Conservation (phyloP, 2,797 vertebrate species). For the Erpetoichthys calabaricus region DNA sequence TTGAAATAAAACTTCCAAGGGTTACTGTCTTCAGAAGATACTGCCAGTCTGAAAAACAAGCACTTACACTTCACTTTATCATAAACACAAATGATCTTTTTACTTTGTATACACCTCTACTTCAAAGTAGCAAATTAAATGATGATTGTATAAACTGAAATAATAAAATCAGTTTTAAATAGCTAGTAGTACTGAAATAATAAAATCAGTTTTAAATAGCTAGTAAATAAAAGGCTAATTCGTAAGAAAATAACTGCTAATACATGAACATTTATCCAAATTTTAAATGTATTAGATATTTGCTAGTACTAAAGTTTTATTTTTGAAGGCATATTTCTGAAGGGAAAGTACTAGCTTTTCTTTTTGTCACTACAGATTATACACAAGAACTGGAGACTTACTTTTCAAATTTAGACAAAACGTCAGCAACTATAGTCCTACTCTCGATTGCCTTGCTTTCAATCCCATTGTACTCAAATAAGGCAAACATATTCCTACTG, state of each 20-base stretch:
- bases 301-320: neutral
- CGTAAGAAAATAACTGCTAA: neutral
- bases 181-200: neutral
- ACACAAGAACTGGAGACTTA: constrained; percentile 31
- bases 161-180: neutral
- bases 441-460: constrained; percentile 87
- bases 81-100: neutral
- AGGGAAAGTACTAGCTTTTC: neutral
- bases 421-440: constrained; percentile 77
- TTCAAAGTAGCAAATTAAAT: too few relatives aligned
- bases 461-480: constrained; percentile 66
- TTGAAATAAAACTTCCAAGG: constrained; percentile 97
- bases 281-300: neutral
- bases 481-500: constrained; percentile 75
- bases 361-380: too few relatives aligned
- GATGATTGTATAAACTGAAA: too few relatives aligned
- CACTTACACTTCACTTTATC: neutral
- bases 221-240: neutral
- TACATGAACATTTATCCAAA: too few relatives aligned
- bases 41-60: constrained; percentile 49
- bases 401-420: constrained; percentile 93
- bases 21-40: constrained; percentile 50
- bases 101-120: neutral
- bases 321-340: constrained; percentile 11
- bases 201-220: neutral